Conservation (phyloP, 2,797 vertebrate species). For the Mormyrops attenuatus region DNA sequence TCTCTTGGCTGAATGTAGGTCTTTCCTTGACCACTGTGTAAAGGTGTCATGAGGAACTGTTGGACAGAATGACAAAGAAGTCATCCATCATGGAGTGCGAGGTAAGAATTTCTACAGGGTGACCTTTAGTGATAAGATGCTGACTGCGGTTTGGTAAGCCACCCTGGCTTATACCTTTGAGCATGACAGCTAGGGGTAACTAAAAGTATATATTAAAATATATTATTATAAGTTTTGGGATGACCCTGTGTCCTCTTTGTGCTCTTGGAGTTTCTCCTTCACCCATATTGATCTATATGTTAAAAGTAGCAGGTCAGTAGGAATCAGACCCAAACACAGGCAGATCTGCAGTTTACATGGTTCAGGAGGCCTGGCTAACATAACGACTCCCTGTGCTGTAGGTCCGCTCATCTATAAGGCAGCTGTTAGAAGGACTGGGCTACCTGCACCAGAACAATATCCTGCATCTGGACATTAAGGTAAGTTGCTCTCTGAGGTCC, state of each 20-base stretch:
- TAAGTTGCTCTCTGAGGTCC: constrained; percentile 28
- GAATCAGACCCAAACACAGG: background rate
- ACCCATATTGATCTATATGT: background rate
- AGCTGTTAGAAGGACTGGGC: constrained; percentile 78
- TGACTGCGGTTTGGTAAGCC: background rate
- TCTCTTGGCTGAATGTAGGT: background rate
- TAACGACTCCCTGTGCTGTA: constrained; percentile 37
- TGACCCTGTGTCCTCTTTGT: background rate
- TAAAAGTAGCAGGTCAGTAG: background rate
- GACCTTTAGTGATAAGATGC: background rate
- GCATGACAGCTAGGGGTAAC: background rate
- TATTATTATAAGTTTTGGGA: background rate
- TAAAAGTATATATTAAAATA: background rate
- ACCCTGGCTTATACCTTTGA: background rate
- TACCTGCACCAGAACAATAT: constrained; percentile 75
- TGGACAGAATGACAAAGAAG: constrained; percentile 83
- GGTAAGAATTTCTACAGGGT: constrained; percentile 58
- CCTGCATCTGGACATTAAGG: constrained; percentile 72
- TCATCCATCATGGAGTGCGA: constrained; percentile 80
- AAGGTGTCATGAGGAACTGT: constrained; percentile 89
- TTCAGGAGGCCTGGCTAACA: background rate
- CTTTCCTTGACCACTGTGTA: constrained; percentile 61
- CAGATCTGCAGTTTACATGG: background rate
- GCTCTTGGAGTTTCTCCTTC: background rate
- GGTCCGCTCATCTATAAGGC: constrained; percentile 79